Percentiles rank a stretch among this genome's conserved stretches.
phyloP scores from a whole-genome alignment of 2,797 vertebrate species.

The Philypnodon macrostomus region DNA sequence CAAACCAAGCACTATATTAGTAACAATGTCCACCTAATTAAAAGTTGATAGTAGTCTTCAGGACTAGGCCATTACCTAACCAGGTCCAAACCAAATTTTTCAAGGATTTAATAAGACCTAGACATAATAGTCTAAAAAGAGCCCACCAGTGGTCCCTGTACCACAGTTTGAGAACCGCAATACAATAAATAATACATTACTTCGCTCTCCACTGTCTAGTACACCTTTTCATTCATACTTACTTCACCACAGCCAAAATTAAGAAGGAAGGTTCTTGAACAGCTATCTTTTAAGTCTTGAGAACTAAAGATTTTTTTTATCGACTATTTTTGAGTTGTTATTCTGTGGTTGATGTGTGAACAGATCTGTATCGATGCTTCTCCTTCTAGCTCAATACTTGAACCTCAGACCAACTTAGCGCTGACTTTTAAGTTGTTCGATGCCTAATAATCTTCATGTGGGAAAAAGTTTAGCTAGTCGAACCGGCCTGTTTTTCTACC shows the following conservation, averaged over 20 bases:
- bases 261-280: conserved; percentile 10
- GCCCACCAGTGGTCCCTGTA: too few relatives aligned
- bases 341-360: conserved; percentile 25
- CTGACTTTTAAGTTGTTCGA: conserved; percentile 29
- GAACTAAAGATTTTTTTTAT: conserved; percentile 23
- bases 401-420: conserved; percentile 33
- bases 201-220: too few relatives aligned
- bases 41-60: too few relatives aligned
- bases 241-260: conserved; percentile 11
- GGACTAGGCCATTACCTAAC: too few relatives aligned
- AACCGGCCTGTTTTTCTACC: conserved; percentile 10
- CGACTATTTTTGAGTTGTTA: conserved; percentile 23
- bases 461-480: conserved; percentile 14
- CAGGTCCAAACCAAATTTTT: too few relatives aligned
- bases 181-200: too few relatives aligned
- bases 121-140: too few relatives aligned
- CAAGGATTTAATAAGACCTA: too few relatives aligned
- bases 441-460: conserved; percentile 29
- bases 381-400: conserved; percentile 23
- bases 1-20: too few relatives aligned
- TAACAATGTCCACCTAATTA: too few relatives aligned
- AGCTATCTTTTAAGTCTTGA: conserved; percentile 9
- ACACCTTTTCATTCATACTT: too few relatives aligned
- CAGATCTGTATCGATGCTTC: conserved; percentile 21
- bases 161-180: too few relatives aligned